Percentiles rank a stretch among this genome's conserved stretches.
Evolutionary conservation across 2,888 invertebrate genomes (phyloP).

Genomic region (Orchesella flavescens): DNA sequence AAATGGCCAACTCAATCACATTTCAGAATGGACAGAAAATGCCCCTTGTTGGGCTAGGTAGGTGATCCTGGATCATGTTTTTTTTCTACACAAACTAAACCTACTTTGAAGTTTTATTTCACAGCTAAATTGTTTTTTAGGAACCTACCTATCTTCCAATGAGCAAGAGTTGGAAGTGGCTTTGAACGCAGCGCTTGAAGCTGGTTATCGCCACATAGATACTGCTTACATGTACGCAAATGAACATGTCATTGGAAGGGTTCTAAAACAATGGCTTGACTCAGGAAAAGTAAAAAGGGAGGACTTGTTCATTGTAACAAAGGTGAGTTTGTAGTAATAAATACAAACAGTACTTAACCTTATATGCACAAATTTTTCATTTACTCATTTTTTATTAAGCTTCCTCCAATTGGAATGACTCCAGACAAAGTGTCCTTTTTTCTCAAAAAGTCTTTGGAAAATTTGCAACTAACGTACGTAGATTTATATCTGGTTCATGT

Average conservation of each 20-base stretch:
- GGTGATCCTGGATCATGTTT: too few species aligned
- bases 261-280: conserved; percentile 72
- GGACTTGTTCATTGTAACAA: conserved; percentile 74
- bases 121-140: conserved; percentile 17
- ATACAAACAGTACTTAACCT: background rate
- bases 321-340: conserved; percentile 69
- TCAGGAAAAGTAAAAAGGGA: conserved; percentile 73
- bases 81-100: background rate
- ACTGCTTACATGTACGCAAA: conserved; percentile 73
- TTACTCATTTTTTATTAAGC: background rate
- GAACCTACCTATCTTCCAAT: conserved; percentile 62
- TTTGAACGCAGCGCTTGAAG: conserved; percentile 72
- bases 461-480: conserved; percentile 84
- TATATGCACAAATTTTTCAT: too few species aligned
- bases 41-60: conserved; percentile 72
- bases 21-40: conserved; percentile 68
- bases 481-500: conserved; percentile 88
- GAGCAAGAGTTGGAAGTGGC: conserved; percentile 72
- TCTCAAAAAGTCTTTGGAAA: conserved; percentile 75
- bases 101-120: background rate
- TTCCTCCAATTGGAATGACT: conserved; percentile 61
- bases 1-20: too few species aligned
- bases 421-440: conserved; percentile 65
- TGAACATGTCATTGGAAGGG: conserved; percentile 73
- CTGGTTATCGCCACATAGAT: conserved; percentile 74